Conservation (phyloP, 64 coral and sea anemone species). For the Pachyseris speciosa region DNA sequence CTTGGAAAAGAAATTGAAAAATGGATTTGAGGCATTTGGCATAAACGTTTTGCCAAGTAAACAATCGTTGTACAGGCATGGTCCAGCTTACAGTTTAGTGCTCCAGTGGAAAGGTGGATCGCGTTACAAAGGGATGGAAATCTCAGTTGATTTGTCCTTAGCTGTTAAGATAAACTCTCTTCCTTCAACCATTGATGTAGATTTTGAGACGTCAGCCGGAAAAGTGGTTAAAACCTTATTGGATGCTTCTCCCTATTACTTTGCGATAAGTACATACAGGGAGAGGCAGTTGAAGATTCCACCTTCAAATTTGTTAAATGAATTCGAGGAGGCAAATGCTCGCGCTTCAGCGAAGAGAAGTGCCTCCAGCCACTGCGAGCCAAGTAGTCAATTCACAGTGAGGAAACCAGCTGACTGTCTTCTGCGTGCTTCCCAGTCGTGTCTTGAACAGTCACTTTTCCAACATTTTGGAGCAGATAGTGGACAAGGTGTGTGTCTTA, state of each 20-base stretch:
- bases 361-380: no score
- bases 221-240: neutral
- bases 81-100: slow-evolving; percentile 29
- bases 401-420: neutral
- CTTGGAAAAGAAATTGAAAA: neutral
- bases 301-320: neutral
- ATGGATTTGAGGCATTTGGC: slow-evolving; percentile 38
- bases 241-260: slow-evolving; percentile 15
- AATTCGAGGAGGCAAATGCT: neutral
- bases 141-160: slow-evolving; percentile 37
- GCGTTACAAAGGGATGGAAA: slow-evolving; percentile 15
- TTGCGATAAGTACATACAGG: slow-evolving; percentile 37
- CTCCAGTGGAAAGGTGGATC: slow-evolving; percentile 32
- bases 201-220: neutral
- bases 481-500: slow-evolving; percentile 17
- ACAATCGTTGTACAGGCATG: neutral
- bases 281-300: neutral
- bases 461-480: slow-evolving; percentile 1
- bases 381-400: neutral
- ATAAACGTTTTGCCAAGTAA: neutral
- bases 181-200: neutral
- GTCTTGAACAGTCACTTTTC: slow-evolving; percentile 48
- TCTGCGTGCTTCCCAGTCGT: slow-evolving; percentile 24
- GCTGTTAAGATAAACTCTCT: slow-evolving; percentile 39
- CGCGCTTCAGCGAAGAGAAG: no score